Evolutionary conservation across 2,113 vertebrate species (phyloP).

Genomic region (Serinus canaria): DNA sequence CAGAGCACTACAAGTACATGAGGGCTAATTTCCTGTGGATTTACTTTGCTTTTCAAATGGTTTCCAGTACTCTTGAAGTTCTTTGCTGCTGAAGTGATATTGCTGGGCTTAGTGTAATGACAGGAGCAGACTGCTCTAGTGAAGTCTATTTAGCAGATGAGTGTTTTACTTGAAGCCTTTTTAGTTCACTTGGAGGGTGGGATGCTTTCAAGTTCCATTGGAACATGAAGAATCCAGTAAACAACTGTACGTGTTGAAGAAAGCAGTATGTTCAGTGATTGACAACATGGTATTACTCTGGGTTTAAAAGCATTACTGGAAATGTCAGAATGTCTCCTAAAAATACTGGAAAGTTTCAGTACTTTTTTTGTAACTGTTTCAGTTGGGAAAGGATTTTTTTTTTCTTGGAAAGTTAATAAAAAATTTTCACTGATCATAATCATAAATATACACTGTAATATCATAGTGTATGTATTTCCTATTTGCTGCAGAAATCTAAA

Average conservation of each 20-base stretch:
- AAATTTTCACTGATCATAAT: neutral
- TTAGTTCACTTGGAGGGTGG: neutral
- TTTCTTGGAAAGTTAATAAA: neutral
- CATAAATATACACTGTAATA: neutral
- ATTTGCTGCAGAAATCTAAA: neutral
- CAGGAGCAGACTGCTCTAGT: neutral
- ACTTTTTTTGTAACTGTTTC: neutral
- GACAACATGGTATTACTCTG: neutral
- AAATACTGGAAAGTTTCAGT: neutral
- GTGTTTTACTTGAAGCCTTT: neutral
- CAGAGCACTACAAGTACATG: neutral
- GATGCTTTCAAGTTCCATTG: neutral
- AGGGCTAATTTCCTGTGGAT: neutral
- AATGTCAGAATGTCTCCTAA: neutral
- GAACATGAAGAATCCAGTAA: neutral
- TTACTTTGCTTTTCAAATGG: neutral
- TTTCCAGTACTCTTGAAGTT: neutral
- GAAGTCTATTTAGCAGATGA: neutral
- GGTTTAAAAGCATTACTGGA: neutral
- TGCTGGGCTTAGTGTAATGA: neutral
- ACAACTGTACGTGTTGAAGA: neutral
- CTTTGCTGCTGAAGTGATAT: neutral
- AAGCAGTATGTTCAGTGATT: neutral
- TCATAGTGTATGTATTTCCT: neutral
- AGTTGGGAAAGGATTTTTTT: neutral